These are phyloP conservation scores for Melanotaenia parkinsoni DNA, from an alignment of 2,797 vertebrate genomes.

Conservation along the genomic window DNA sequence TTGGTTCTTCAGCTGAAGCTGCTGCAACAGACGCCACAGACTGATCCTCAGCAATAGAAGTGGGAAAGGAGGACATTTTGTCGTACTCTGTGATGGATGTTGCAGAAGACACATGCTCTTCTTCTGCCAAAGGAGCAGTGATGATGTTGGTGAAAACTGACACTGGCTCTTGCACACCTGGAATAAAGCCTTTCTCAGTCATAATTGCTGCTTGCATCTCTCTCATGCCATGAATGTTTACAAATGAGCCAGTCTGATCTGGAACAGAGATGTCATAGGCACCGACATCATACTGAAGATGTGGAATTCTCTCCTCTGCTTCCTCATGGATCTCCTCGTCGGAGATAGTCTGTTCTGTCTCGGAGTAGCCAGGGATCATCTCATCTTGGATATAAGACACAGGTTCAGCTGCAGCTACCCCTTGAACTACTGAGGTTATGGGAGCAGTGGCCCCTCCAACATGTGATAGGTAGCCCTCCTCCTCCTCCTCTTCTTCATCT, in stretches of 20 bases:
- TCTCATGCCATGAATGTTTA: conserved; percentile 85
- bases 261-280: conserved; percentile 91
- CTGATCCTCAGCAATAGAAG: conserved; percentile 95
- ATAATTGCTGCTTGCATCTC: conserved; percentile 84
- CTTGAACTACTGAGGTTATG: conserved; percentile 75
- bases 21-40: conserved; percentile 89
- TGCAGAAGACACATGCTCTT: conserved; percentile 96
- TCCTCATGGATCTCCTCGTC: conserved; percentile 98
- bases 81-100: conserved; percentile 98
- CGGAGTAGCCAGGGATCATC: conserved; percentile 96
- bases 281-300: conserved; percentile 89
- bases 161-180: conserved; percentile 85
- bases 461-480: conserved; percentile 76
- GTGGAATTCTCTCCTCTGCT: conserved; percentile 92
- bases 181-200: conserved; percentile 83
- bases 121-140: conserved; percentile 95
- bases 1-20: conserved; percentile 89
- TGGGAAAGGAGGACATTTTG: conserved; percentile 94
- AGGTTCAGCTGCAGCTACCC: conserved; percentile 83
- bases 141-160: conserved; percentile 93
- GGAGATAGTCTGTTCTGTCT: conserved; percentile 99
- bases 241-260: conserved; percentile 88
- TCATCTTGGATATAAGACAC: conserved; percentile 97
- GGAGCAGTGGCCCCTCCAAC: conserved; percentile 73
- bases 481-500: conserved; percentile 70